Evolutionary conservation across 2,888 invertebrate species (phyloP).

Genomic region (Erpobdella octoculata): DNA sequence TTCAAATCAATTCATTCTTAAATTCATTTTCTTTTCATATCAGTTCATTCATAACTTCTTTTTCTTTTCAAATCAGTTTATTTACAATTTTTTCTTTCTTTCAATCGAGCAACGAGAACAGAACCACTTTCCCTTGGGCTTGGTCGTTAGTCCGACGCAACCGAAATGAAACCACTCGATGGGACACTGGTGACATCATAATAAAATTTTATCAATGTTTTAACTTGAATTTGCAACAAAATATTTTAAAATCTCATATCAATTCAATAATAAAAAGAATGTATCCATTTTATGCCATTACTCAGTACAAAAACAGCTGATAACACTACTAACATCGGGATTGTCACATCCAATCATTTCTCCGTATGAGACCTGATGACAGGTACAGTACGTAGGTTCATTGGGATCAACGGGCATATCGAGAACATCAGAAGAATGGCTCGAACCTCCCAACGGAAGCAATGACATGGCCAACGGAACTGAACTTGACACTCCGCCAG

Average conservation of each 20-base stretch:
- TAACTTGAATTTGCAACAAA: not conserved
- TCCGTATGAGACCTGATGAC: constrained; percentile 86
- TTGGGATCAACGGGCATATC: constrained; percentile 73
- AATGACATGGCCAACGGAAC: constrained; percentile 25
- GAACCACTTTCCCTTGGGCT: constrained; percentile 56
- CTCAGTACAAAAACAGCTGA: not conserved
- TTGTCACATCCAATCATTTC: constrained; percentile 97
- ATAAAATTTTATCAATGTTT: not conserved
- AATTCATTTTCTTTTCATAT: too few species aligned
- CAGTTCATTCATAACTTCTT: too few species aligned
- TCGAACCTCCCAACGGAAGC: constrained; percentile 42
- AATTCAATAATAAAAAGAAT: not conserved
- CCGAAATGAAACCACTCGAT: constrained; percentile 57
- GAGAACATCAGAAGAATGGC: constrained; percentile 59
- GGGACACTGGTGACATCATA: constrained; percentile 47
- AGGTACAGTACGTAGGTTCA: constrained; percentile 94
- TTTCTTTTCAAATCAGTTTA: not conserved
- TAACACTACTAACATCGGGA: constrained; percentile 46
- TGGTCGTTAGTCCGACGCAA: constrained; percentile 53
- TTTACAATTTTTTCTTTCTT: constrained; percentile 50
- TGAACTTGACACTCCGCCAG: not conserved
- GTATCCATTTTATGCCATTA: too few species aligned
- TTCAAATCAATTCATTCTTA: too few species aligned
- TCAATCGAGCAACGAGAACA: constrained; percentile 54
- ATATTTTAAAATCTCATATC: not conserved